Percentiles rank a stretch among this genome's conserved stretches.
These are phyloP conservation scores for Caenorhabditis auriculariae DNA, from an alignment of 2,888 invertebrate genomes.

Conservation along the genomic window DNA sequence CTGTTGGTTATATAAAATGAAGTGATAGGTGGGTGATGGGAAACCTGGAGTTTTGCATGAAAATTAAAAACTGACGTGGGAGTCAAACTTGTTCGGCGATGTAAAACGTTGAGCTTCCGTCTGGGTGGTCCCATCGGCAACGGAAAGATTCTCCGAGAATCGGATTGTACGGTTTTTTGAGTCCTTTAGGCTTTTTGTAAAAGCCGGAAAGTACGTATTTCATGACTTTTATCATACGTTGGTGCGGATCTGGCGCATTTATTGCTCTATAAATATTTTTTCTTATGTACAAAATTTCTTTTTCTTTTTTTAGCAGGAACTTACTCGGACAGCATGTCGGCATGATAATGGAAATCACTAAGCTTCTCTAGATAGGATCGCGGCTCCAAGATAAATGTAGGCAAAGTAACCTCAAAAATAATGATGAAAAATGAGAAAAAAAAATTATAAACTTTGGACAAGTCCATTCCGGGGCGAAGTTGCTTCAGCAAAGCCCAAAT, in stretches of 20 bases:
- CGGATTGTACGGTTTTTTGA: slow-evolving; percentile 98
- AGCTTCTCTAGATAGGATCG: slow-evolving; percentile 98
- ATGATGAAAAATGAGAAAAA: slow-evolving; percentile 72
- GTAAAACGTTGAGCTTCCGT: slow-evolving; percentile 84
- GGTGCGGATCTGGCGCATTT: slow-evolving; percentile 81
- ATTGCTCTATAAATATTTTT: slow-evolving; percentile 38
- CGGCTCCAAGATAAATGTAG: slow-evolving; percentile 96
- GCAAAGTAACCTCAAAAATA: slow-evolving; percentile 86
- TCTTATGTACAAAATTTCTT: slow-evolving; percentile 74
- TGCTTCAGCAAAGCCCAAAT: slow-evolving; percentile 93
- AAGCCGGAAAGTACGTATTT: slow-evolving; percentile 96
- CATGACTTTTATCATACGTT: slow-evolving; percentile 75
- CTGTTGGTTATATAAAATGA: slow-evolving; percentile 96
- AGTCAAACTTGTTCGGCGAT: slow-evolving; percentile 81
- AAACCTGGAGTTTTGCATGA: slow-evolving; percentile 85
- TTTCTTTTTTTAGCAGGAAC: slow-evolving; percentile 74
- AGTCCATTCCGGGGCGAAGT: slow-evolving; percentile 91
- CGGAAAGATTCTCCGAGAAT: slow-evolving; percentile 93
- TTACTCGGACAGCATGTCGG: slow-evolving; percentile 81
- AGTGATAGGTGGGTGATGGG: slow-evolving; percentile 97
- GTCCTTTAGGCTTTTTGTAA: slow-evolving; percentile 96
- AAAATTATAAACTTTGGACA: slow-evolving; percentile 78
- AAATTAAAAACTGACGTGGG: not conserved
- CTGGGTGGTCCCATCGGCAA: slow-evolving; percentile 82
- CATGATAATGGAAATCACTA: slow-evolving; percentile 96